Evolutionary conservation across 2,797 vertebrate genomes (phyloP).

Genomic region (Halcyon smyrnensis): DNA sequence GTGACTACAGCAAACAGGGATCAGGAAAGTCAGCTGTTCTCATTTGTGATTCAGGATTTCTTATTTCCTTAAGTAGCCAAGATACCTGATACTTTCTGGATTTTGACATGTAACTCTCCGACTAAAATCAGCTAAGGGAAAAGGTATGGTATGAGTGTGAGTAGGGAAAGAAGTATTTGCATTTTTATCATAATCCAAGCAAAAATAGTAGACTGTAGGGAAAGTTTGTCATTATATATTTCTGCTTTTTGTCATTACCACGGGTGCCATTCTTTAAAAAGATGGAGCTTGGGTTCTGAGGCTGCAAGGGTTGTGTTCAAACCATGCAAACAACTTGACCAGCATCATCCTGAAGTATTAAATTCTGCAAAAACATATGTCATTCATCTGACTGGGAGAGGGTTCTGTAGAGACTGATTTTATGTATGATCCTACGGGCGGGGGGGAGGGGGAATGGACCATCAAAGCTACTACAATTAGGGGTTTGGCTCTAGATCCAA

Average conservation of each 20-base stretch:
- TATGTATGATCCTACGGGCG: slow-evolving; percentile 27
- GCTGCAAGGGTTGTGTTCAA: neutral
- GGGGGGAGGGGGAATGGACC: neutral
- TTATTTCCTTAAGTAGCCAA: neutral
- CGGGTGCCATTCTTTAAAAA: neutral
- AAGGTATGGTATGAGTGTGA: neutral
- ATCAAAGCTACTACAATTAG: slow-evolving; percentile 56
- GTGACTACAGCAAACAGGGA: neutral
- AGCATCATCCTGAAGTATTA: neutral
- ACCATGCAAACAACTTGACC: neutral
- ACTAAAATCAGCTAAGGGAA: neutral
- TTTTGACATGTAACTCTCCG: neutral
- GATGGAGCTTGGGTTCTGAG: neutral
- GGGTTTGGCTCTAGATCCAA: slow-evolving; percentile 34
- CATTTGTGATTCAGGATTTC: neutral
- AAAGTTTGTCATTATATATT: neutral
- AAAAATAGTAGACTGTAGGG: neutral
- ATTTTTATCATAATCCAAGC: neutral
- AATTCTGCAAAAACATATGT: slow-evolving; percentile 9
- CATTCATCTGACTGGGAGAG: slow-evolving; percentile 9
- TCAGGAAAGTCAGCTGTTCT: neutral
- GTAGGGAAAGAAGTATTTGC: neutral
- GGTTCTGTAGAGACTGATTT: slow-evolving; percentile 41
- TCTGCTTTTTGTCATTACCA: neutral
- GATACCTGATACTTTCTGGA: neutral